phyloP scores from a whole-genome alignment of 2,888 invertebrate genomes.

The Epirrhoe tristata region DNA sequence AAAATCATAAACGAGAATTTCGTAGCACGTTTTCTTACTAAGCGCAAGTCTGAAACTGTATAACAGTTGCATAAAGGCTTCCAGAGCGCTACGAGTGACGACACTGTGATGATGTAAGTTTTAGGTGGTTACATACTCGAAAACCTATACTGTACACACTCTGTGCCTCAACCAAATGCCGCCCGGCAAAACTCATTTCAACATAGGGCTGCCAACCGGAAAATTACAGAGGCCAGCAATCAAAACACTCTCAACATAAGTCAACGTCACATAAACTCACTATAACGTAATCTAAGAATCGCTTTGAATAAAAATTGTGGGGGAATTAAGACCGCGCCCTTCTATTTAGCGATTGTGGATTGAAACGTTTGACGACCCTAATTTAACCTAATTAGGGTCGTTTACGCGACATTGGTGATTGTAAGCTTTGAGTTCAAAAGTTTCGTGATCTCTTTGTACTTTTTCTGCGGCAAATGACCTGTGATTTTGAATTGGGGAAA shows the following conservation, averaged over 20 bases:
- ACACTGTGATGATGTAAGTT: slow-evolving; percentile 48
- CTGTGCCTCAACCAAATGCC: slow-evolving; percentile 19
- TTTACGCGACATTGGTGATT: slow-evolving; percentile 37
- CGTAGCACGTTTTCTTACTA: slow-evolving; percentile 35
- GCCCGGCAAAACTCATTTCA: slow-evolving; percentile 50
- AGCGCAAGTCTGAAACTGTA: slow-evolving; percentile 38
- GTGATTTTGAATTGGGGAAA: slow-evolving; percentile 11
- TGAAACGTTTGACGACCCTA: slow-evolving; percentile 36
- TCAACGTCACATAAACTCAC: slow-evolving; percentile 30
- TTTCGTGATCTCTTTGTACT: slow-evolving; percentile 30
- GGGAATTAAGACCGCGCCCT: slow-evolving; percentile 19
- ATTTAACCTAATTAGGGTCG: slow-evolving; percentile 40
- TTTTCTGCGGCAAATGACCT: slow-evolving; percentile 27
- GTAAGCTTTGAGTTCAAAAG: slow-evolving; percentile 35
- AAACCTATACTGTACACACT: slow-evolving; percentile 18
- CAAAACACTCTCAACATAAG: slow-evolving; percentile 41
- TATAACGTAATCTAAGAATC: slow-evolving; percentile 36
- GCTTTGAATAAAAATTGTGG: slow-evolving; percentile 27
- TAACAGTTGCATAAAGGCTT: slow-evolving; percentile 46
- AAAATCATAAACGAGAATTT: slow-evolving; percentile 14
- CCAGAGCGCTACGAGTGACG: slow-evolving; percentile 34
- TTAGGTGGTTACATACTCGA: slow-evolving; percentile 33
- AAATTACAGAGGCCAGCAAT: slow-evolving; percentile 51
- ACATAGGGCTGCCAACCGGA: slow-evolving; percentile 49
- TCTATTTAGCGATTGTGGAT: slow-evolving; percentile 40